phyloP scores from a whole-genome alignment of 2,797 vertebrate species.

The Thaleichthys pacificus region DNA sequence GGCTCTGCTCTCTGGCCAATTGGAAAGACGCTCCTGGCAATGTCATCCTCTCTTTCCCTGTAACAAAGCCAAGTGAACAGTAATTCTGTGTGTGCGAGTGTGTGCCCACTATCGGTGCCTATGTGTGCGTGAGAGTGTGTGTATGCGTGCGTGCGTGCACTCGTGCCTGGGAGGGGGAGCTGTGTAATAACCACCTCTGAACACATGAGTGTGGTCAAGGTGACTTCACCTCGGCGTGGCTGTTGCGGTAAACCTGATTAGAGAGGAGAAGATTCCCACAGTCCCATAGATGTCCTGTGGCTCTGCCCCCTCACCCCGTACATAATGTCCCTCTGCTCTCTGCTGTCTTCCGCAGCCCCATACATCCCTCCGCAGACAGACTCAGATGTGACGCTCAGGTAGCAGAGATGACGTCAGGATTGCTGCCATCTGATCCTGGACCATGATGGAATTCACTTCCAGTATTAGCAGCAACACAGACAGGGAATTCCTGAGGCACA shows the following conservation, averaged over 20 bases:
- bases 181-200: conserved; percentile 5
- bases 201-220: conserved; percentile 26
- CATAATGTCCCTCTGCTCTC: neutral
- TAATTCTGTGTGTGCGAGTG: neutral
- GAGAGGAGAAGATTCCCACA: conserved; percentile 24
- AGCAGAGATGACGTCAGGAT: too few species aligned
- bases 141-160: neutral
- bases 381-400: too few species aligned
- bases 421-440: too few species aligned
- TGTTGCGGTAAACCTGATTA: conserved; percentile 45
- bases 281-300: conserved; percentile 25
- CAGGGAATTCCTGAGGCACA: too few species aligned
- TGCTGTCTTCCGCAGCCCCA: too few species aligned
- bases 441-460: too few species aligned
- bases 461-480: too few species aligned
- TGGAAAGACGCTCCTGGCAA: conserved; percentile 64
- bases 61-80: neutral
- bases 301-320: conserved; percentile 26
- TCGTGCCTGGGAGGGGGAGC: neutral
- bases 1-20: conserved; percentile 59
- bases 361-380: too few species aligned
- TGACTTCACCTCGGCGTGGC: conserved; percentile 28
- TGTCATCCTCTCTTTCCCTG: conserved; percentile 39
- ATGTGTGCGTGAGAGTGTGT: neutral
- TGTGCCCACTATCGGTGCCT: neutral